Evolutionary conservation across 2,888 invertebrate species (phyloP), one percentile per base, ranked within the genome.

Genomic region (Lepetodrilus schrolli): DNA sequence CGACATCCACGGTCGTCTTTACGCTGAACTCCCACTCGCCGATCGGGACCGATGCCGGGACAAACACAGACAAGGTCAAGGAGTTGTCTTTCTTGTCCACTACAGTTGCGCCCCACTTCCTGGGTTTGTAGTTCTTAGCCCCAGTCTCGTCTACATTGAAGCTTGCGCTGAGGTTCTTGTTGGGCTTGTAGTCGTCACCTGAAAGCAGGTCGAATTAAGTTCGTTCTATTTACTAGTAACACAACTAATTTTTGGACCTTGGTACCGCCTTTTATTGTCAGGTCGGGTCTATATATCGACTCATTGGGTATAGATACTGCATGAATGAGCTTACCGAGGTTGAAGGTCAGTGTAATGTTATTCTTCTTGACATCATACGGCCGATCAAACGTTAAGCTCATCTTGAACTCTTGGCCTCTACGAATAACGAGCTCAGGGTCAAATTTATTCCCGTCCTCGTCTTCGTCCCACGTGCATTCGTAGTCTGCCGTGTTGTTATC

Each of bases 401-500:
- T 48, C 20, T 71, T 68, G 70, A 83, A 83, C 10, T 70, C 49
- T 38, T 73, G 71, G 4, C 79, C 83, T 36, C 83, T 68, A 1
- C 83, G 48, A 1, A 95, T 92, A 38, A 95, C 93, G 10, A 80
- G 70, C 26, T 74, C 70, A 4, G 34, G 43, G 10, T 36, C 17
- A 3, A n/a, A 13, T 4, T 2, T 7, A 26, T n/a, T 13, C 20
- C 66, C 74, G 13, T 70, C 49, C 26, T 21, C 49, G 0, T 36
- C 48, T 3, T 70, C 43, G 1, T 66, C 38, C 38, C 37, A 47
- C 26, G 71, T 66, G 13, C 66, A 43, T 1, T 76, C 77, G 69
- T 76, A 83, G 66, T 76, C 74, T 3, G 78, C 79, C 0, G 82
- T 83, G 36, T 79, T 75, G 70, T 83, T 82, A 23, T 73, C 68